Evolutionary conservation across 2,888 invertebrate genomes (phyloP), one percentile per base, ranked within the genome.

Genomic region (Rhimphoctona megacephalus): DNA sequence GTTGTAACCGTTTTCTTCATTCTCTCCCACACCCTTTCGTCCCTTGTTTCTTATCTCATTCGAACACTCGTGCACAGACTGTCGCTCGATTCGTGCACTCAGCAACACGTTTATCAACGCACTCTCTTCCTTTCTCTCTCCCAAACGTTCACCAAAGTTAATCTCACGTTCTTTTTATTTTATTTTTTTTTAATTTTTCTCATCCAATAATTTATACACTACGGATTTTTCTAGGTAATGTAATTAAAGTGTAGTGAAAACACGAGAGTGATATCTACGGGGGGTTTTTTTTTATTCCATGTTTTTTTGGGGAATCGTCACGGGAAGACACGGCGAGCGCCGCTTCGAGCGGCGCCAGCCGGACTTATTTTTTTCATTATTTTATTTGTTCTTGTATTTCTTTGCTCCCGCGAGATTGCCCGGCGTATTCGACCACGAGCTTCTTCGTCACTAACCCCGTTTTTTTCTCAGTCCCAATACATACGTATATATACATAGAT

Each of bases 241-340:
- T 85, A 85, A 86, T 88, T 89, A 88, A 88, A 89, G 88, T 89
- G 88, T 89, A 89, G 87, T 89, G 89, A 89, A 89, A 89, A 89
- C 89, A 88, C 89, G 88, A 89, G 89, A 89, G 88, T 89, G 89
- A 89, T 89, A 88, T 88, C 89, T 89, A 89, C 85, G 83, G 86
- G 83, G 82, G 30, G 46, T 57, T 72, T 57, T 64, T 39, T 46
- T 49, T 72, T 46, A n/a, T 49, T 61, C 25, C 73, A 61, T 66
- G 46, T 67, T 80, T 52, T 69, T 57, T 22, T 11, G 49, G 72
- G 82, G 70, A 79, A 83, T 72, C 85, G 80, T 70, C 80, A 83
- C 80, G 85, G 83, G 85, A 83, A 83, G 85, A 80, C 80, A 76
- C 85, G 83, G 80, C 72, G 30, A 72, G 30, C 80, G 76, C 69